Evolutionary conservation across 2,888 invertebrate genomes (phyloP).

Genomic region (Cantharis nigra): DNA sequence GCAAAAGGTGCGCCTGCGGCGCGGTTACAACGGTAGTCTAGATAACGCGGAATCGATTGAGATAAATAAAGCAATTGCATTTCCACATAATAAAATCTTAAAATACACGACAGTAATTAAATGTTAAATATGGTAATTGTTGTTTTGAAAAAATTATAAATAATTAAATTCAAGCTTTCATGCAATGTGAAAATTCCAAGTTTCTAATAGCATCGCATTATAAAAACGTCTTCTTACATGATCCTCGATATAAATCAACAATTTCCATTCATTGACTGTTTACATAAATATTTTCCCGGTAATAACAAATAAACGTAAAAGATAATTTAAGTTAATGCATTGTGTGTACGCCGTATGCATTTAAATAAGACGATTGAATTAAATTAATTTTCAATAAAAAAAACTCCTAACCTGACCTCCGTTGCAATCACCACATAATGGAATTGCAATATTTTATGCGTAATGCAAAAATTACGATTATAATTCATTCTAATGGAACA

Average conservation of each 20-base stretch:
- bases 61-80: not conserved
- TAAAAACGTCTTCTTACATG: slow-evolving; percentile 13
- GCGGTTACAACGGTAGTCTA: not conserved
- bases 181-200: slow-evolving; percentile 16
- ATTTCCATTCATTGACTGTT: slow-evolving; percentile 24
- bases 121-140: not conserved
- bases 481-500: not conserved
- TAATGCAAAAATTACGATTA: not conserved
- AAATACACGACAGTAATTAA: not conserved
- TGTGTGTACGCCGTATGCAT: not conserved
- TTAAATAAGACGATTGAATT: not conserved
- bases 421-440: not conserved
- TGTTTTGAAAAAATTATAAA: not conserved
- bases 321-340: slow-evolving; percentile 8
- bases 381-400: not conserved
- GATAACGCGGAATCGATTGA: not conserved
- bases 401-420: not conserved
- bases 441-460: not conserved
- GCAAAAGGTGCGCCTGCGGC: not conserved
- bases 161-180: slow-evolving; percentile 10
- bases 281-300: slow-evolving; percentile 21
- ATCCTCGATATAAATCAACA: slow-evolving; percentile 25
- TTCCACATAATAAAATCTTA: slow-evolving; percentile 1
- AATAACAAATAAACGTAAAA: slow-evolving; percentile 21
- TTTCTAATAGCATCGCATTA: slow-evolving; percentile 7